A percentile compares a stretch with the other conserved stretches of the same genome.
Conservation (phyloP, 1,140 invertebrate species). For the Drosophila arawakana region DNA sequence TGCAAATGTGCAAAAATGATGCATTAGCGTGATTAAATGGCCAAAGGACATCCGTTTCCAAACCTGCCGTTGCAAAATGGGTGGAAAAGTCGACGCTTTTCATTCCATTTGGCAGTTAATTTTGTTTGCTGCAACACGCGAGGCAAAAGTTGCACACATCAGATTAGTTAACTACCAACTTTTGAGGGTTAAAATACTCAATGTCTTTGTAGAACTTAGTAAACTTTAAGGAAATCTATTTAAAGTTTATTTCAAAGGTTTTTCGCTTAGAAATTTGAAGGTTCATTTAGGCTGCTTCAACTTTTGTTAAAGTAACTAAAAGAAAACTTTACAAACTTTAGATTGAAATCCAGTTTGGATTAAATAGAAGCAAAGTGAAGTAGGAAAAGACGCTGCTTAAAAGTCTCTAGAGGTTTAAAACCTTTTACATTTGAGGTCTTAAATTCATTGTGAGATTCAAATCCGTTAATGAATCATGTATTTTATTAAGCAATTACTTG, state of each 20-base stretch:
- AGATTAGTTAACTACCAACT: neutral
- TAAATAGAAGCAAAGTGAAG: too few relatives aligned
- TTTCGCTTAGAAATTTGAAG: neutral
- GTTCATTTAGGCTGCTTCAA: neutral
- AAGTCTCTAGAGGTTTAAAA: too few relatives aligned
- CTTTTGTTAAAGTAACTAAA: too few relatives aligned
- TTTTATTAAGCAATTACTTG: neutral
- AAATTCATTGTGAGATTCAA: too few relatives aligned
- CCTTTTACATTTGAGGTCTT: too few relatives aligned
- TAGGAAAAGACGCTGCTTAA: too few relatives aligned
- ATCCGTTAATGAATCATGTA: neutral
- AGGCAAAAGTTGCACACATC: constrained; percentile 4
- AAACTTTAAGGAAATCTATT: neutral
- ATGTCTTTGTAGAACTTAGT: neutral
- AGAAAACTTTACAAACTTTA: too few relatives aligned
- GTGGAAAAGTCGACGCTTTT: neutral
- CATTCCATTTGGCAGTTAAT: constrained; percentile 1
- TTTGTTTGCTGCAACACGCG: constrained; percentile 14
- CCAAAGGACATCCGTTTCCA: constrained; percentile 27
- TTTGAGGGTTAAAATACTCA: constrained; percentile 3
- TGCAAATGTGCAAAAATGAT: constrained; percentile 40
- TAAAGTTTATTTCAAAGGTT: neutral
- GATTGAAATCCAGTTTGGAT: too few relatives aligned
- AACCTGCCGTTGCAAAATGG: neutral
- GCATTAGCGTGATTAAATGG: constrained; percentile 52